Base-by-base conservation (phyloP, 2,888 invertebrate genomes). In the Drosophila subquinaria region DNA sequence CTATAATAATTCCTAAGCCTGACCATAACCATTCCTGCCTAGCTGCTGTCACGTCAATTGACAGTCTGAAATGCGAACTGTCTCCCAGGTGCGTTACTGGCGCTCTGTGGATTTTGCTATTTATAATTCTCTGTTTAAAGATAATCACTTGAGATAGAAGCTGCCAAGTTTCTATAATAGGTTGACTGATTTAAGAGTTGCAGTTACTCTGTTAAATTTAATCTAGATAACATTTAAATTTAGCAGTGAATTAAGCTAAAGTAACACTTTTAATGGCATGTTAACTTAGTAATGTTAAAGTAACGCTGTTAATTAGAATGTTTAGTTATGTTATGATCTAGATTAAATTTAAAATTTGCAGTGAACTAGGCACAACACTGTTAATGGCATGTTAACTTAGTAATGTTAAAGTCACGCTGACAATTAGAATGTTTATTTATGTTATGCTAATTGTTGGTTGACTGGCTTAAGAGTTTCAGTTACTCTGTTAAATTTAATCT, bases 1-100 rank as follows among this genome's bases (percentile, higher is more conserved):
- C 55, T 76, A 78, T 73, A 82, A 79, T 86, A 81, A 77, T 74
- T 71, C 64, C 69, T 60, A 48, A 40, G 86, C 69, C 33, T 48
- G 52, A 53, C 52, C 50, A 53, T 42, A 64, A 55, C 60, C 33
- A 65, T 61, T 64, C 35, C 33, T 47, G 23, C 48, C 42, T n/a
- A 35, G 23, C 11, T 47, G 64, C 45, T 43, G 69, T 53, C 73
- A 81, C 62, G 68, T 74, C 68, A 62, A 72, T 74, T 69, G 71
- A 63, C 82, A 59, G 51, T 33, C 43, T 40, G 47, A 60, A 11
- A 36, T 60, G 45, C 47, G 30, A 47, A 35, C 30, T 23, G 36
- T 13, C 55, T 35, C 43, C 53, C 62, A 65, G 57, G 63, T 79
- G 69, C 47, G 45, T 51, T 15, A 20, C 2, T 20, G 13, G 6